Conservation (phyloP, 2,888 invertebrate genomes). For the Tromatobia lineatoria region DNA sequence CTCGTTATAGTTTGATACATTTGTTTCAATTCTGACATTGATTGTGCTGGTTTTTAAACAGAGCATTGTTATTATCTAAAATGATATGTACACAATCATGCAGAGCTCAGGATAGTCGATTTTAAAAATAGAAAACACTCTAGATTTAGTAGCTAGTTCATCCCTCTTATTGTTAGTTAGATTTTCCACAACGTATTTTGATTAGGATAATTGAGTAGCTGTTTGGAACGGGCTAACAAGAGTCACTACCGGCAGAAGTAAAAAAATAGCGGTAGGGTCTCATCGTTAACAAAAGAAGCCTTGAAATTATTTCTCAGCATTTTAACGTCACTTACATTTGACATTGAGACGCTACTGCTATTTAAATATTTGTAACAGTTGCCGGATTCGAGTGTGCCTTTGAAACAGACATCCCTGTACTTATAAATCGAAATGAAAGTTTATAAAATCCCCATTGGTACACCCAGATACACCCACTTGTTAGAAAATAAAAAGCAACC, state of each 20-base stretch:
- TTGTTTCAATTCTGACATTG: neutral
- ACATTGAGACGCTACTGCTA: neutral
- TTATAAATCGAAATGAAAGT: neutral
- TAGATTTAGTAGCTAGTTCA: conserved; percentile 10
- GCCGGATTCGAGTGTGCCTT: neutral
- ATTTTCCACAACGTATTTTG: neutral
- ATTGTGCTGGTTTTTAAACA: neutral
- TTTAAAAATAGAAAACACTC: conserved; percentile 3
- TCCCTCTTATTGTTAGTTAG: conserved; percentile 13
- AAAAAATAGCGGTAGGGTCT: neutral
- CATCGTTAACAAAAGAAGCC: neutral
- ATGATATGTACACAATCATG: neutral
- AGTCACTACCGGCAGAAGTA: neutral
- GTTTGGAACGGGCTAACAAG: neutral
- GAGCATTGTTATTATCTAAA: neutral
- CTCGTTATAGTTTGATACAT: neutral
- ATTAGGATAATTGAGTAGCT: too few relatives aligned
- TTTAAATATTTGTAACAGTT: neutral
- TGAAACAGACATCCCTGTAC: neutral
- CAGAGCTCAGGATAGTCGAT: neutral
- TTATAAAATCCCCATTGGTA: conserved; percentile 9
- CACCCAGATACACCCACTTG: conserved; percentile 6
- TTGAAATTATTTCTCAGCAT: too few relatives aligned
- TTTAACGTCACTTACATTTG: neutral
- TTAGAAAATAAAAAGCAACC: conserved; percentile 36